Conservation (phyloP, 2,888 invertebrate species). For the Lordiphosa fenestrarum region DNA sequence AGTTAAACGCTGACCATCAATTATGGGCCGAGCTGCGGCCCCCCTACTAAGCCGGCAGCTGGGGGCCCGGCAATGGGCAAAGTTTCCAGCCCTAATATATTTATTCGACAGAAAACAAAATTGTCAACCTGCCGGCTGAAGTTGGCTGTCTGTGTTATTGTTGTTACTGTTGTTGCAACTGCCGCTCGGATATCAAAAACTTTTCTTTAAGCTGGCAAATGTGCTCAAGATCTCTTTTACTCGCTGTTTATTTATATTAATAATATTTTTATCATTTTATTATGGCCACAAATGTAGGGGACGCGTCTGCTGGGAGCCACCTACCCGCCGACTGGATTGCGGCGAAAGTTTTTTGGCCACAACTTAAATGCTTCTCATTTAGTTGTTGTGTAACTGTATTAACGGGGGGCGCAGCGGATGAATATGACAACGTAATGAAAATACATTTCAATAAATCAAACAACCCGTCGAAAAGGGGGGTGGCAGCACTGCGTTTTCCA, state of each 20-base stretch:
- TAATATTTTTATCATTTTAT: slow-evolving; percentile 66
- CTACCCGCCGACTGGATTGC: slow-evolving; percentile 54
- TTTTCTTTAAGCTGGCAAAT: slow-evolving; percentile 56
- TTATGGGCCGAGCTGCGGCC: slow-evolving; percentile 45
- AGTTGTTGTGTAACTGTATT: slow-evolving; percentile 31
- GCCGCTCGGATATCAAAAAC: slow-evolving; percentile 48
- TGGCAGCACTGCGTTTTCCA: slow-evolving; percentile 25
- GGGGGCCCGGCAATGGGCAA: slow-evolving; percentile 56
- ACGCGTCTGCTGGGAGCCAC: slow-evolving; percentile 25
- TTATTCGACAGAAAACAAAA: slow-evolving; percentile 41
- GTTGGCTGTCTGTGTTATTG: not conserved
- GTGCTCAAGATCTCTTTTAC: slow-evolving; percentile 54
- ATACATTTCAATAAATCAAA: slow-evolving; percentile 50
- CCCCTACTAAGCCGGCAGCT: slow-evolving; percentile 43
- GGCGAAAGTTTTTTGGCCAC: slow-evolving; percentile 43
- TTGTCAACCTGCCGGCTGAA: slow-evolving; percentile 44
- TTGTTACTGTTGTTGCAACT: slow-evolving; percentile 12
- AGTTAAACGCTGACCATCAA: slow-evolving; percentile 75
- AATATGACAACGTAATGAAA: slow-evolving; percentile 48
- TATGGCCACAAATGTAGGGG: slow-evolving; percentile 38
- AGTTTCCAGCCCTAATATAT: slow-evolving; percentile 73
- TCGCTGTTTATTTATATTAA: slow-evolving; percentile 62
- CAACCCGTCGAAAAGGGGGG: slow-evolving; percentile 20
- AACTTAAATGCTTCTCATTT: slow-evolving; percentile 47
- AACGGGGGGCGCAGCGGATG: slow-evolving; percentile 33